phyloP scores from a whole-genome alignment of 2,888 invertebrate species.

The Microlaimidae sp. region DNA sequence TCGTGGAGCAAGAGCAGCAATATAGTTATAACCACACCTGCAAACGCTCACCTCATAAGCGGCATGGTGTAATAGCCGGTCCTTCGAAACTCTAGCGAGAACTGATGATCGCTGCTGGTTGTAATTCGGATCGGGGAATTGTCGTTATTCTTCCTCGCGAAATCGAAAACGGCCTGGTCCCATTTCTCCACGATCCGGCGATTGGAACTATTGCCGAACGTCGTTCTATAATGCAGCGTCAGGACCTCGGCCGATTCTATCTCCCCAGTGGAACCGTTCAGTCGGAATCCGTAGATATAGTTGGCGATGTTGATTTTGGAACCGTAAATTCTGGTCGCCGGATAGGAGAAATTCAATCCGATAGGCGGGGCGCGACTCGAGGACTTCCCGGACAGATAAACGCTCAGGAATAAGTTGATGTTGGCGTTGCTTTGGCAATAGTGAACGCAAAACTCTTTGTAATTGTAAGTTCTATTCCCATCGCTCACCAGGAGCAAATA shows the following conservation, averaged over 20 bases:
- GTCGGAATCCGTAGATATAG: constrained; percentile 29
- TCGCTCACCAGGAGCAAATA: not conserved
- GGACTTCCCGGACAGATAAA: not conserved
- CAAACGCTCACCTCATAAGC: no score
- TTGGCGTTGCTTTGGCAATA: not conserved
- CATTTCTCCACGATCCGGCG: constrained; percentile 28
- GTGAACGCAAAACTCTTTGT: not conserved
- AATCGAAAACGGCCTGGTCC: constrained; percentile 18
- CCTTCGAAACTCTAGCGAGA: constrained; percentile 30
- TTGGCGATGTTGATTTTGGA: constrained; percentile 32
- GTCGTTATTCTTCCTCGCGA: no score
- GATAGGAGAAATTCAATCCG: constrained; percentile 31
- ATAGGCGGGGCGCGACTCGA: constrained; percentile 18
- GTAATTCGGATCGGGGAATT: not conserved
- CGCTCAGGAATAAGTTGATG: not conserved
- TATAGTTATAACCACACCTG: no score
- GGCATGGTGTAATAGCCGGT: constrained; percentile 30
- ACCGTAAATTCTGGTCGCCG: constrained; percentile 33
- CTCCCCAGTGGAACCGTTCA: constrained; percentile 27
- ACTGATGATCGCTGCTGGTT: constrained; percentile 23
- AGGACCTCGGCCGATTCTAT: constrained; percentile 22
- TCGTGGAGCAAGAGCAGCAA: no score
- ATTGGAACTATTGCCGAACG: constrained; percentile 26
- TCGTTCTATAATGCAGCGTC: constrained; percentile 33
- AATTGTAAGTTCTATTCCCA: not conserved